Conservation (phyloP, 1,140 invertebrate genomes). For the Mycetomoellerius zeteki region DNA sequence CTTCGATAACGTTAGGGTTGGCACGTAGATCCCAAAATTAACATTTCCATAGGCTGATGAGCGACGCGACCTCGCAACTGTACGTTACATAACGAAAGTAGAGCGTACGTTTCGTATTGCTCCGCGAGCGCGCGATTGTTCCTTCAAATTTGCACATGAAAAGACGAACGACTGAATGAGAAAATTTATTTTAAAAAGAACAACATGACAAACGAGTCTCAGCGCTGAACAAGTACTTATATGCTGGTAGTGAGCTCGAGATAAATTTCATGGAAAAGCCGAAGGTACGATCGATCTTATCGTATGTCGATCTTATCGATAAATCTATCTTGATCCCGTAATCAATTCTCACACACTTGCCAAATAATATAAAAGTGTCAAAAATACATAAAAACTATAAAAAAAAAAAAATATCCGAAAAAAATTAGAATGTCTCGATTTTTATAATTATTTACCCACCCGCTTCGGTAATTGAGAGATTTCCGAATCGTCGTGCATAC, state of each 20-base stretch:
- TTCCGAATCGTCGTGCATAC: background rate
- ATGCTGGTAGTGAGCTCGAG: background rate
- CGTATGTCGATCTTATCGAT: background rate
- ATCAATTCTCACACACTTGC: background rate
- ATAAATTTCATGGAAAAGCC: background rate
- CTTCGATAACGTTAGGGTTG: conserved; percentile 18
- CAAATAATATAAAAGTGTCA: background rate
- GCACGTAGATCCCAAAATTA: conserved; percentile 48
- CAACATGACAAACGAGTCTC: too few relatives aligned
- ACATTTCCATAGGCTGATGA: conserved; percentile 64
- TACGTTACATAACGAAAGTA: conserved; percentile 65
- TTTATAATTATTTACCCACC: background rate
- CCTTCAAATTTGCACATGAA: conserved; percentile 82
- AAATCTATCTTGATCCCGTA: background rate
- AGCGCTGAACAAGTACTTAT: background rate
- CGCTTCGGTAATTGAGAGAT: background rate
- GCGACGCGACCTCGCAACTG: conserved; percentile 46
- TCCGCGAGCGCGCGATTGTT: conserved; percentile 68
- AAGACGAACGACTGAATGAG: conserved; percentile 66
- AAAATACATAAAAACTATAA: background rate
- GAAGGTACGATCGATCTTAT: background rate
- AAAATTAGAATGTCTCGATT: background rate
- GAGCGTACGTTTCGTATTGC: conserved; percentile 57
- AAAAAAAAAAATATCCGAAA: background rate
- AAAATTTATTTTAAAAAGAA: conserved; percentile 43